Base-by-base conservation (phyloP, 2,797 vertebrate genomes). In the Hypotaenidia philippensis region DNA sequence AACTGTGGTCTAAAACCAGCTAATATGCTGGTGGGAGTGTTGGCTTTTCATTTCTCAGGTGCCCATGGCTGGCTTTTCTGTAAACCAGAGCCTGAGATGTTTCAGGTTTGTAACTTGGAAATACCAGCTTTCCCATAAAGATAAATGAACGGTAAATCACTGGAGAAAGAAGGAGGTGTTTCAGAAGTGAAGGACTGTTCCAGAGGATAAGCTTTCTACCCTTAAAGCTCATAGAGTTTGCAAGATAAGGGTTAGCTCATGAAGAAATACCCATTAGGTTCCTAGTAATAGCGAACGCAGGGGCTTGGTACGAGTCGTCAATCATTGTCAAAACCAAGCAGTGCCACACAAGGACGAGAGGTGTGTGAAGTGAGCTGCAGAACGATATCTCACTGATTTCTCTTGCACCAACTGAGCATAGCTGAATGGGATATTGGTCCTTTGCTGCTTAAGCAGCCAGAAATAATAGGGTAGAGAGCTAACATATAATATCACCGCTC, bases 371-470 rank as follows among this genome's bases (percentile, higher is more conserved):
- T 2, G 70, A 88, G 84, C 32, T 8, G 40, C 70, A 34, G 84
- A 96, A 76, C 31, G 10, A 8, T 59, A 21, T 3, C 72, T 77
- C 56, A 1, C 85, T 21, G 92, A 32, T 79, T 31, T 17, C 87
- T 59, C 82, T 20, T 81, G 71, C 83, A 65, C 87, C 91, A 79
- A 0, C 87, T 26, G 94, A 92, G 87, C 92, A 20, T 18, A 80
- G 52, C 87, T 53, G 64, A 84, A 4, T 0, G 23, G 88, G 90
- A 78, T 87, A 47, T 89, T 82, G 82, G 59, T 79, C 55, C 87
- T 93, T 86, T 87, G 87, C 95, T 90, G 91, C 86, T 91, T 90
- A 83, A 91, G 85, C 90, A 93, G 91, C 89, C 94, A 94, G 80
- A 83, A 94, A 91, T 95, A 89, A 56, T 92, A 91, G 91, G 89